Evolutionary conservation across 2,113 vertebrate genomes (phyloP).

Genomic region (Microcebus ravelobensis): DNA sequence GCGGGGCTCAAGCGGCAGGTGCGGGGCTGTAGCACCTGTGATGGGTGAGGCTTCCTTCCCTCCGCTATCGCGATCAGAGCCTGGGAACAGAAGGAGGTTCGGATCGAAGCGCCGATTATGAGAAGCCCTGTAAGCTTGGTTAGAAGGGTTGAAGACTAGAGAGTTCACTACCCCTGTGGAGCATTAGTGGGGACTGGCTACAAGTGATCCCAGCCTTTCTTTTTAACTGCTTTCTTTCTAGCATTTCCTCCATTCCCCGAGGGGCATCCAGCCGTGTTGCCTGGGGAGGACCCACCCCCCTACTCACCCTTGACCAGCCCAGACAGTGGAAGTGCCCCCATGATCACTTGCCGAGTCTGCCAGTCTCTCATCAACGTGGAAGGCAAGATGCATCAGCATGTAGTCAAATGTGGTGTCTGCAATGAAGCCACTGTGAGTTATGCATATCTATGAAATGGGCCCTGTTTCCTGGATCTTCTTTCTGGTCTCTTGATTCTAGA

Average conservation of each 20-base stretch:
- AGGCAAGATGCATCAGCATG: constrained; percentile 96
- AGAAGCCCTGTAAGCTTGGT: background rate
- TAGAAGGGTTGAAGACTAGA: background rate
- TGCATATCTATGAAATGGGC: background rate
- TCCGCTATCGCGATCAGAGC: background rate
- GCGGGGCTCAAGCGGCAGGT: constrained; percentile 24
- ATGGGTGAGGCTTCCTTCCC: background rate
- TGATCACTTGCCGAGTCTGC: constrained; percentile 94
- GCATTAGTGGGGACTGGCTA: background rate
- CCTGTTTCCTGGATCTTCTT: constrained; percentile 53
- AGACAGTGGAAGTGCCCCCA: constrained; percentile 92
- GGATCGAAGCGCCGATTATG: background rate
- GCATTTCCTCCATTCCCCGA: constrained; percentile 90
- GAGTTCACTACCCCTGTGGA: background rate
- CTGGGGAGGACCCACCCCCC: constrained; percentile 93
- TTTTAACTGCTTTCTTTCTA: constrained; percentile 70
- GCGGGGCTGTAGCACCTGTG: background rate
- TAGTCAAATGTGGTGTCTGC: constrained; percentile 95
- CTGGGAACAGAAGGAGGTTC: background rate
- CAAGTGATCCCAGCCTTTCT: background rate
- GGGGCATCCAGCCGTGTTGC: constrained; percentile 90
- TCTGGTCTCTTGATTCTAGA: constrained; percentile 50
- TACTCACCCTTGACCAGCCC: constrained; percentile 94
- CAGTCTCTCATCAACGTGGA: constrained; percentile 95
- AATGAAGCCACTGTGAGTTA: constrained; percentile 94